Evolutionary conservation across 2,888 invertebrate genomes (phyloP).

Genomic region (Epinotia bilunana): DNA sequence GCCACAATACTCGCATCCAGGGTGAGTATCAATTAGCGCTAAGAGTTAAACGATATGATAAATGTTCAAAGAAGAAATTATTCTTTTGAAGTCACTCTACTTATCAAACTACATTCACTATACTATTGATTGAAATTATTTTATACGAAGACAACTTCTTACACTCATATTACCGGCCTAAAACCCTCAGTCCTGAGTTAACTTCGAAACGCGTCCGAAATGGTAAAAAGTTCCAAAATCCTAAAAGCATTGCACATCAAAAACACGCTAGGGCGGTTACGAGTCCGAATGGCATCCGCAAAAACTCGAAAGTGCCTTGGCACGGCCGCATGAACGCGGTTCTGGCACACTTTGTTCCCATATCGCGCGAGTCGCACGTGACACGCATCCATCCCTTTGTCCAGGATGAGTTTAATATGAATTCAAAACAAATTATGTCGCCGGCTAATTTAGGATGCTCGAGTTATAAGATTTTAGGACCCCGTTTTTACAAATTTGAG

Average conservation of each 20-base stretch:
- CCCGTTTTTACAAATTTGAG: neutral
- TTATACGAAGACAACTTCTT: neutral
- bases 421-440: conserved; percentile 54
- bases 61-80: neutral
- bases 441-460: conserved; percentile 52
- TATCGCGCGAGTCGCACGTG: conserved; percentile 41
- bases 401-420: conserved; percentile 48
- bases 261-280: neutral
- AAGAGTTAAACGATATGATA: too few relatives aligned
- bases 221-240: conserved; percentile 34
- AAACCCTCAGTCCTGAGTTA: conserved; percentile 3
- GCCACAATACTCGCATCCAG: too few relatives aligned
- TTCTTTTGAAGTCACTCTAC: neutral
- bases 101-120: neutral
- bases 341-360: conserved; percentile 10
- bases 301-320: conserved; percentile 7
- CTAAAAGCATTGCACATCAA: conserved; percentile 11
- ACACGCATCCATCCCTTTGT: conserved; percentile 45
- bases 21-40: too few relatives aligned
- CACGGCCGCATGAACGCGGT: neutral
- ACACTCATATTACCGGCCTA: neutral
- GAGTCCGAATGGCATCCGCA: conserved; percentile 10
- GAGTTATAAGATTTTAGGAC: conserved; percentile 23
- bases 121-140: neutral
- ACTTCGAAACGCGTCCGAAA: conserved; percentile 23